Evolutionary conservation across 2,888 invertebrate genomes (phyloP).

Genomic region (Nudaria mundana): DNA sequence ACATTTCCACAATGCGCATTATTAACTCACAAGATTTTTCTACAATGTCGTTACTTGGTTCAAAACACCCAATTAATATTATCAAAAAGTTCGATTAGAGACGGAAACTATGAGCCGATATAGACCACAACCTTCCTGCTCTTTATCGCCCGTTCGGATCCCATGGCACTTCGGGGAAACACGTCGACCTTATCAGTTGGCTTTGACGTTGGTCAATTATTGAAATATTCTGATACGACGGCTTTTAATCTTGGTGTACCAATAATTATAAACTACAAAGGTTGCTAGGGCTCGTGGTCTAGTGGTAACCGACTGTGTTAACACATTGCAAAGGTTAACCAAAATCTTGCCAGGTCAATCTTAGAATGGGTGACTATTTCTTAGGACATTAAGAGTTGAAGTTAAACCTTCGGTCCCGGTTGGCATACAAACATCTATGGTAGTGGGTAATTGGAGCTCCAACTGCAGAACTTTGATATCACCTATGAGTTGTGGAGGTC

Average conservation of each 20-base stretch:
- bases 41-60: slow-evolving; percentile 23
- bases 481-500: too few species aligned
- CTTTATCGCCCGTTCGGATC: slow-evolving; percentile 20
- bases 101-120: slow-evolving; percentile 27
- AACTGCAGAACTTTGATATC: too few species aligned
- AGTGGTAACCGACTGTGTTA: too few species aligned
- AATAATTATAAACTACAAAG: too few species aligned
- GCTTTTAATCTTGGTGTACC: not conserved
- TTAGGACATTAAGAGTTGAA: too few species aligned
- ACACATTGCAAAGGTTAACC: too few species aligned
- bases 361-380: too few species aligned
- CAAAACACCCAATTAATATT: slow-evolving; percentile 31
- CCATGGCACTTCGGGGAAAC: slow-evolving; percentile 22
- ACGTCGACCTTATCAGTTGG: slow-evolving; percentile 13
- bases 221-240: not conserved
- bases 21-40: slow-evolving; percentile 2
- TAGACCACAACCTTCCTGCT: slow-evolving; percentile 35
- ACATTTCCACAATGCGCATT: slow-evolving; percentile 16
- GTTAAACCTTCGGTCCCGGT: too few species aligned
- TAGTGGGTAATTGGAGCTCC: too few species aligned
- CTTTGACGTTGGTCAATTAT: not conserved
- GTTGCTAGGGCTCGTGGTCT: too few species aligned
- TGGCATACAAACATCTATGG: too few species aligned
- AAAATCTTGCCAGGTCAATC: too few species aligned
- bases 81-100: slow-evolving; percentile 23